Percentiles rank a stretch among this genome's conserved stretches.
Evolutionary conservation across 2,888 invertebrate species (phyloP).

Genomic region (Cynaeus angustus): DNA sequence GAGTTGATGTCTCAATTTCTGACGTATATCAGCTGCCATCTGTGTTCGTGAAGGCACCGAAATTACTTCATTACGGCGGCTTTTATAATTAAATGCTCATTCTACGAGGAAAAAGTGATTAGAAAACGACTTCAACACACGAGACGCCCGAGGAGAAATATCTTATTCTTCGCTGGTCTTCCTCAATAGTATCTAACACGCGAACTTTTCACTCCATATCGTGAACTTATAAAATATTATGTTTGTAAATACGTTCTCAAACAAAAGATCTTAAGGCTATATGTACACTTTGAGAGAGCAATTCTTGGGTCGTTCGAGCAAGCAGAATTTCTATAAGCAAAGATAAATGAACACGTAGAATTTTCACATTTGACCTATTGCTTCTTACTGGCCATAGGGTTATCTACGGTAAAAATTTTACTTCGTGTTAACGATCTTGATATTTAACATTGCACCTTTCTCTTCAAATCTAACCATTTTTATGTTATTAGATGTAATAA

Average conservation of each 20-base stretch:
- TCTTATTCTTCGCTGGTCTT: constrained; percentile 27
- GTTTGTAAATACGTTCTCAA: background rate
- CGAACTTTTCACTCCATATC: constrained; percentile 12
- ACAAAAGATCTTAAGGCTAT: background rate
- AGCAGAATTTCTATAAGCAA: too few species aligned
- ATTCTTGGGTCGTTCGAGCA: too few species aligned
- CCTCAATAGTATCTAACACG: constrained; percentile 16
- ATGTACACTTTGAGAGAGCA: background rate
- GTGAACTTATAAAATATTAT: background rate
- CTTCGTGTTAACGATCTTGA: too few species aligned
- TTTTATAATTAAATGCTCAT: constrained; percentile 63
- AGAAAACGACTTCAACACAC: constrained; percentile 42
- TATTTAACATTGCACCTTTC: too few species aligned
- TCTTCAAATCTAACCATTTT: too few species aligned
- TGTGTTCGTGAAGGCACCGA: constrained; percentile 59
- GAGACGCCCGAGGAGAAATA: constrained; percentile 43
- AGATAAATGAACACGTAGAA: too few species aligned
- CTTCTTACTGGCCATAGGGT: too few species aligned
- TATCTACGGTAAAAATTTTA: too few species aligned
- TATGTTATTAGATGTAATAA: too few species aligned
- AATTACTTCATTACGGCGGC: constrained; percentile 65
- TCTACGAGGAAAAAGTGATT: constrained; percentile 47
- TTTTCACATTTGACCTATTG: too few species aligned
- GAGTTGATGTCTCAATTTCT: constrained; percentile 63
- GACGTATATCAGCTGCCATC: constrained; percentile 61